A percentile compares a stretch with the other conserved stretches of the same genome.
phyloP scores from a whole-genome alignment of 1,140 invertebrate genomes.

The Drosophila arawakana region DNA sequence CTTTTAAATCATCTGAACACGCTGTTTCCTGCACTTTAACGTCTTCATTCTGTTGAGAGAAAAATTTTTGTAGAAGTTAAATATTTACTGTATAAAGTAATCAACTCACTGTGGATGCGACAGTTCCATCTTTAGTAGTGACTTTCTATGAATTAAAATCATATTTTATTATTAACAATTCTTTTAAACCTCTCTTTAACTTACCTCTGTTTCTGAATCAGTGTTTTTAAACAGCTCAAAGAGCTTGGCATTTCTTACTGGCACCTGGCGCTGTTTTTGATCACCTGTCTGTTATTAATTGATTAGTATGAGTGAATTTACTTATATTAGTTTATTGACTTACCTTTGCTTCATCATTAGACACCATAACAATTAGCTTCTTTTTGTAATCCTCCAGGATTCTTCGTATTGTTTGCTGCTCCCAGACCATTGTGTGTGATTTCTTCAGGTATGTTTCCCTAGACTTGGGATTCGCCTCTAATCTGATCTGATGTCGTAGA shows the following conservation, averaged over 20 bases:
- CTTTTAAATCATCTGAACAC: background rate
- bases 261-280: background rate
- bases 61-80: background rate
- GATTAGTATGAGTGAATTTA: background rate
- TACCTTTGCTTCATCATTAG: slow-evolving; percentile 4
- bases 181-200: background rate
- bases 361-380: background rate
- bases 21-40: background rate
- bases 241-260: slow-evolving; percentile 27
- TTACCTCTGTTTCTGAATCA: slow-evolving; percentile 21
- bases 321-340: background rate
- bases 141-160: background rate
- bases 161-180: background rate
- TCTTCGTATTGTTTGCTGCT: slow-evolving; percentile 25
- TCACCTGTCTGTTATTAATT: background rate
- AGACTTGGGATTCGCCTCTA: slow-evolving; percentile 7
- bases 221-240: slow-evolving; percentile 21
- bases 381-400: slow-evolving; percentile 13
- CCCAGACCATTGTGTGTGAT: slow-evolving; percentile 22
- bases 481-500: slow-evolving; percentile 14
- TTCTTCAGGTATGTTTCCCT: slow-evolving; percentile 13
- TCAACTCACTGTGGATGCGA: background rate
- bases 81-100: background rate
- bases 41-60: background rate
- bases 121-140: background rate